A percentile compares a stretch with the other conserved stretches of the same genome.
Conservation (phyloP, 2,888 invertebrate genomes). For the Ganaspis brasiliensis region DNA sequence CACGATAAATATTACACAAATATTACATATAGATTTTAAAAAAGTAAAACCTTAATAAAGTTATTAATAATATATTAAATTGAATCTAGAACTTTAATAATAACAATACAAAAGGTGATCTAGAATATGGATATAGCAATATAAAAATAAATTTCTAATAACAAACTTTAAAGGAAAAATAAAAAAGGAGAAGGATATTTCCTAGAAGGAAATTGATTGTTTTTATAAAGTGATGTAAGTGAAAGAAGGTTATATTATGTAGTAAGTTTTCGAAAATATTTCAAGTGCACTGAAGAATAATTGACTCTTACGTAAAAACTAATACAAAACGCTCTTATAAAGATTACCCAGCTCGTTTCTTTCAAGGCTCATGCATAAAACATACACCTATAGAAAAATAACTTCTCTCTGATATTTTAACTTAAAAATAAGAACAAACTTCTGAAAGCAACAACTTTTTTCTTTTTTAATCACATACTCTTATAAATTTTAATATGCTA, state of each 20-base stretch:
- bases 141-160: slow-evolving; percentile 27
- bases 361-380: slow-evolving; percentile 3
- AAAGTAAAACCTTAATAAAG: too few relatives aligned
- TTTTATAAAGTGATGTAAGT: background rate
- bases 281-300: slow-evolving; percentile 39
- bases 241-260: slow-evolving; percentile 43
- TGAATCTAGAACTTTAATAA: too few relatives aligned
- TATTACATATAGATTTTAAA: too few relatives aligned
- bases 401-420: too few relatives aligned
- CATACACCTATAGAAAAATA: background rate
- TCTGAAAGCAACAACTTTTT: too few relatives aligned
- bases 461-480: too few relatives aligned
- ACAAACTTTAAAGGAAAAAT: slow-evolving; percentile 14
- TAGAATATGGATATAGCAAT: too few relatives aligned
- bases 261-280: slow-evolving; percentile 48
- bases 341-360: slow-evolving; percentile 5
- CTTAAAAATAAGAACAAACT: too few relatives aligned
- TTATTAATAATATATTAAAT: too few relatives aligned
- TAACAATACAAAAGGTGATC: too few relatives aligned
- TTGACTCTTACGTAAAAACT: background rate
- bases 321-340: slow-evolving; percentile 5
- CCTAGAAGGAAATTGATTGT: background rate
- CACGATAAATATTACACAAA: too few relatives aligned
- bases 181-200: background rate
- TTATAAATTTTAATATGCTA: too few relatives aligned